phyloP scores from a whole-genome alignment of 2,797 vertebrate genomes.

The Distichodus sexfasciatus region DNA sequence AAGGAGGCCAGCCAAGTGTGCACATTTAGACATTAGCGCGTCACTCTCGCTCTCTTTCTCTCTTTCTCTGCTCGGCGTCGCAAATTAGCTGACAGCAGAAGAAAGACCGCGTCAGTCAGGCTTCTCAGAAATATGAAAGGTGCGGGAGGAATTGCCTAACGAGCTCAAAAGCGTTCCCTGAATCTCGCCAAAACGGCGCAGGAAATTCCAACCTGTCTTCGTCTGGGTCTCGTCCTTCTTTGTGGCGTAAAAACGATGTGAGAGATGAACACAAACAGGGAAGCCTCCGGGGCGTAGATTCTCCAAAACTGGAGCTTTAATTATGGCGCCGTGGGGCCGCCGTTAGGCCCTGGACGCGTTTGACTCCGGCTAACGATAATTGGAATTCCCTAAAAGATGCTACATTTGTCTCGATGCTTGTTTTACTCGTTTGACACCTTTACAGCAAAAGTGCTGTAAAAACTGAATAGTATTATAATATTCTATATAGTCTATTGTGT shows the following conservation, averaged over 20 bases:
- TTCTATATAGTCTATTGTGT: no score
- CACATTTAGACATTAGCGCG: slow-evolving; percentile 9
- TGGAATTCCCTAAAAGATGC: no score
- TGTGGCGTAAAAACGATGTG: not conserved
- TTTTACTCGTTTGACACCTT: no score
- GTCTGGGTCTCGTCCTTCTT: not conserved
- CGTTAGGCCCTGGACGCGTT: not conserved
- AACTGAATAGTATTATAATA: no score
- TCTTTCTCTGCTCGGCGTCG: not conserved
- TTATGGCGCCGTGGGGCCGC: not conserved
- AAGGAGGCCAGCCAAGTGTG: slow-evolving; percentile 29
- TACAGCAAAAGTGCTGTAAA: no score
- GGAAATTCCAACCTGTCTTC: not conserved
- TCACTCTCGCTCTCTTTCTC: not conserved
- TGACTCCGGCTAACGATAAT: not conserved
- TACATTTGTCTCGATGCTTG: no score
- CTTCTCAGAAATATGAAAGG: not conserved
- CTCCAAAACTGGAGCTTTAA: not conserved
- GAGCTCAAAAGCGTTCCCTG: not conserved
- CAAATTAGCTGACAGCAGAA: not conserved
- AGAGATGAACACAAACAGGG: not conserved
- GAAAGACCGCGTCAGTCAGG: not conserved
- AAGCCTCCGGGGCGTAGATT: not conserved
- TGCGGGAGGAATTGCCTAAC: not conserved
- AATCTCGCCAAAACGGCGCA: not conserved